phyloP scores from a whole-genome alignment of 2,888 invertebrate genomes.

The Norana najaformis region DNA sequence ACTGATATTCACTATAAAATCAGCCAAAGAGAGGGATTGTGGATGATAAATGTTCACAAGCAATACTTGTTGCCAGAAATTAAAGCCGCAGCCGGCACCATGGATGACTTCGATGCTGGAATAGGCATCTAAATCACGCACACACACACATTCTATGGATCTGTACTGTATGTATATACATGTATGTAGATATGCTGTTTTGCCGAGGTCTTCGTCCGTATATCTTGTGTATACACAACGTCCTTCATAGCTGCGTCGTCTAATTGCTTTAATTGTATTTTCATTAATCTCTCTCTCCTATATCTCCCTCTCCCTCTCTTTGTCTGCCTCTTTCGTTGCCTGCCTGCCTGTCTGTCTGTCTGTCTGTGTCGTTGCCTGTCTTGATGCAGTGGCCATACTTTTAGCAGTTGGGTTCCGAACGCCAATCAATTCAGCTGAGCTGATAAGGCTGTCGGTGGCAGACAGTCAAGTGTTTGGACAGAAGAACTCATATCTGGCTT shows the following conservation, averaged over 20 bases:
- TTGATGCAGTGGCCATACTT: slow-evolving; percentile 2
- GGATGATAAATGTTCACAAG: too few relatives aligned
- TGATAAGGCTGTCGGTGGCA: not conserved
- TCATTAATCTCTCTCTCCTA: not conserved
- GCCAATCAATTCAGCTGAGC: not conserved
- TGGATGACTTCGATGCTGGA: too few relatives aligned
- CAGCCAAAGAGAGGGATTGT: too few relatives aligned
- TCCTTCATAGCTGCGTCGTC: not conserved
- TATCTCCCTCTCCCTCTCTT: too few relatives aligned
- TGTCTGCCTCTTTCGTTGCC: not conserved
- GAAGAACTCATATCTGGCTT: not conserved
- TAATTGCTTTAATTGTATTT: slow-evolving; percentile 13
- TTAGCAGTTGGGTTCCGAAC: not conserved
- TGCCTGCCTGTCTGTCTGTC: not conserved
- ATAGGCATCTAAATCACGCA: too few relatives aligned
- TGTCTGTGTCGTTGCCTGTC: not conserved
- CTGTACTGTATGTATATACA: not conserved
- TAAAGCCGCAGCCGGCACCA: too few relatives aligned
- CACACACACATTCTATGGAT: too few relatives aligned
- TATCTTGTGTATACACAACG: not conserved
- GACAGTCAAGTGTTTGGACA: not conserved
- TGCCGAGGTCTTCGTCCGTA: not conserved
- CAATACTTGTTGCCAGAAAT: too few relatives aligned
- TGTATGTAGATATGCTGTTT: not conserved
- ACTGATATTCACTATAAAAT: too few relatives aligned